Evolutionary conservation across 35 echinoderm and acorn worm species (phyloP).

Genomic region (Anneissia japonica): DNA sequence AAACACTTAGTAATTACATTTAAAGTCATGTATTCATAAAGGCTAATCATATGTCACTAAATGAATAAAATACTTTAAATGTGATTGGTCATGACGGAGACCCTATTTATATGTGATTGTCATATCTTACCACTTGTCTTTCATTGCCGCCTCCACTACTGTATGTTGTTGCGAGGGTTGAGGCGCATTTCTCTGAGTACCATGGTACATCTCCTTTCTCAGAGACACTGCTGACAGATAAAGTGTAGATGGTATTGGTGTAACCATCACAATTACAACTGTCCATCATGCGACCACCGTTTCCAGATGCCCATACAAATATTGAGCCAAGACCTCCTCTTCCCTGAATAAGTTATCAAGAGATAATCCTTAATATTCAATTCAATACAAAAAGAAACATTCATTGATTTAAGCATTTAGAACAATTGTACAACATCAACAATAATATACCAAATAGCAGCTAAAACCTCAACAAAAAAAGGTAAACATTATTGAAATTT

Average conservation of each 20-base stretch:
- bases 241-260: constrained; percentile 89
- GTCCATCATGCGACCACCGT: constrained; percentile 73
- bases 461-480: too few relatives aligned
- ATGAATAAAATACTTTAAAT: not conserved
- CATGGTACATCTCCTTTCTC: constrained; percentile 77
- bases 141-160: constrained; percentile 70
- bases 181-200: constrained; percentile 87
- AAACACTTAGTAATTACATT: too few relatives aligned
- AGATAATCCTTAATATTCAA: too few relatives aligned
- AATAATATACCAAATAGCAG: too few relatives aligned
- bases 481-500: too few relatives aligned
- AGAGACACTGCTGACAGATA: constrained; percentile 87
- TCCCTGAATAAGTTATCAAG: too few relatives aligned
- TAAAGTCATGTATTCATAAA: too few relatives aligned
- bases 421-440: too few relatives aligned
- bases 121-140: constrained; percentile 79
- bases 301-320: constrained; percentile 94
- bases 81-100: not conserved
- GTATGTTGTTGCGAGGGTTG: constrained; percentile 85
- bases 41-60: too few relatives aligned
- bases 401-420: too few relatives aligned
- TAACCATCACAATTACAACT: constrained; percentile 94
- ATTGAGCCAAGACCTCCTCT: constrained; percentile 73
- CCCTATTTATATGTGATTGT: too few relatives aligned
- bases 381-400: too few relatives aligned